Base-by-base conservation (phyloP, 2,888 invertebrate species). In the Elysia crispata region DNA sequence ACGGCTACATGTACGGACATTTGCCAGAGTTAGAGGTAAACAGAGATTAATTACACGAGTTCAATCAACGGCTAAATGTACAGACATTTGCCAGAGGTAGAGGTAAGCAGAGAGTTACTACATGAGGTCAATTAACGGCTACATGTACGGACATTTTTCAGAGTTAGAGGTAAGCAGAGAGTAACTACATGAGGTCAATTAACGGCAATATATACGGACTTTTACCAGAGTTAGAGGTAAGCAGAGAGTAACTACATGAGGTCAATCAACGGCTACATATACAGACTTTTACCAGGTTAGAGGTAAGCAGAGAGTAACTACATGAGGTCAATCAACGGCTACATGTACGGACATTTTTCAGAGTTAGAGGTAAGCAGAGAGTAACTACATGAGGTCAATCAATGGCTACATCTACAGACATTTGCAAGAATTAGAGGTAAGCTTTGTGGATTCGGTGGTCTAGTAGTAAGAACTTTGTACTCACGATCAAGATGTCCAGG, bases 91-190 rank as follows among this genome's bases (percentile, higher is more conserved):
- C 84, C 84, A n/a, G 84, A 83, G 13, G 28, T 73, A 25, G 25
- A 20, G 50, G 73, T 54, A 72, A 72, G 72, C 13, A 1, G 83
- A 82, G 25, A 86, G 84, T 72, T 86, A 86, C 83, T 76, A 74
- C 64, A 86, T 86, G 85, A 85, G 83, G 70, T 70, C 83, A 15
- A 85, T 88, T 0, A 88, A 88, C 70, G 88, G 88, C 33, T 86
- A 83, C 66, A 73, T 87, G 50, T 86, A 81, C 64, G 86, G 85
- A 1, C 86, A 87, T 79, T 77, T 86, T 5, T 83, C 84, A n/a
- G 84, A 83, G 13, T 54, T 73, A 25, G 25, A 20, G 50, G 73
- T 54, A 72, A 72, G 72, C 13, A 11, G 18, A 11, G 25, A n/a
- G n/a, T n/a, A n/a, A n/a, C n/a, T n/a, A n/a, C 18, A 15, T 54